These are phyloP conservation scores for Pecten maximus DNA, from an alignment of 2,888 invertebrate genomes.

Conservation along the genomic window DNA sequence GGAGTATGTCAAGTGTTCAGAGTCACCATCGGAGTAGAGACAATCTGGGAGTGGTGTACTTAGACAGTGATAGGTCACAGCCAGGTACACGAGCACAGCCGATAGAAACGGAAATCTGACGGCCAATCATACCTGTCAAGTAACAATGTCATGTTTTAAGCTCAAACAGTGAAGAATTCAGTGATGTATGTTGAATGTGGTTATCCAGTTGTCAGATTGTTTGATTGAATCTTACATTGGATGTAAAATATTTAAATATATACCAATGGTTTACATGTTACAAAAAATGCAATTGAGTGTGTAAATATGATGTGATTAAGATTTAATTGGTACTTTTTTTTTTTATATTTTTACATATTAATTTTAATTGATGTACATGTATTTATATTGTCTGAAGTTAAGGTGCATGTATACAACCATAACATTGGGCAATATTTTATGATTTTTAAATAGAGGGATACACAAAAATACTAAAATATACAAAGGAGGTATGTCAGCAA, in stretches of 20 bases:
- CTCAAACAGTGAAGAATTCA: neutral
- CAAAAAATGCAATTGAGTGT: neutral
- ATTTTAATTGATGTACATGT: too few species aligned
- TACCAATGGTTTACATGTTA: neutral
- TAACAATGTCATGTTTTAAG: neutral
- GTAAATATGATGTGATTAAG: too few species aligned
- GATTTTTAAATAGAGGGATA: too few species aligned
- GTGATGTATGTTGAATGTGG: neutral
- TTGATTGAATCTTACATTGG: neutral
- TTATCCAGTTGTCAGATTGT: neutral
- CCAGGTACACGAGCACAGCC: neutral
- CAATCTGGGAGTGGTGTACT: slow-evolving; percentile 4
- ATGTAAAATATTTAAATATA: neutral
- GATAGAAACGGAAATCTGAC: neutral
- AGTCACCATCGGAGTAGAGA: slow-evolving; percentile 23
- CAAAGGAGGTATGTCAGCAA: too few species aligned
- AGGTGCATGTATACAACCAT: too few species aligned
- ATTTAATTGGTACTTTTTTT: too few species aligned
- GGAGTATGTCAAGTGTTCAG: neutral
- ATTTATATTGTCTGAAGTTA: too few species aligned
- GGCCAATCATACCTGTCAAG: neutral
- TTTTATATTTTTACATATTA: too few species aligned
- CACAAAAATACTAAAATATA: too few species aligned
- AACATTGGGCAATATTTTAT: too few species aligned
- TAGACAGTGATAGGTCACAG: slow-evolving; percentile 3